Evolutionary conservation across 2,888 invertebrate species (phyloP).

Genomic region (Leptinotarsa juncta): DNA sequence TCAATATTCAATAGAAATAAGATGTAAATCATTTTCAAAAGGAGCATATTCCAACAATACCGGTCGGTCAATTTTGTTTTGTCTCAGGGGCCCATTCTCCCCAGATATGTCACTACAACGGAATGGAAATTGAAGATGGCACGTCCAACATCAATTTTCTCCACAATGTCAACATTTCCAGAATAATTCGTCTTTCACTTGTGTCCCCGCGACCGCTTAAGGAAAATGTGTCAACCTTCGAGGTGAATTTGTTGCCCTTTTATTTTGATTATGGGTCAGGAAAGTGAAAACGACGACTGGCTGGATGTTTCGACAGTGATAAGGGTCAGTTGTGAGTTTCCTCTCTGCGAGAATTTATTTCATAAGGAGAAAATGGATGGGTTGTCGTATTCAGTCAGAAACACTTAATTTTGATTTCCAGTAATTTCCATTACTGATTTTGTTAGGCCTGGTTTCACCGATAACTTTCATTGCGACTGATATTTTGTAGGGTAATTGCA

Average conservation of each 20-base stretch:
- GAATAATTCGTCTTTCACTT: slow-evolving; percentile 14
- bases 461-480: no score
- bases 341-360: neutral
- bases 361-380: neutral
- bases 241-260: slow-evolving; percentile 25
- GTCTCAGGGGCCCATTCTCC: neutral
- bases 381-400: neutral
- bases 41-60: no score
- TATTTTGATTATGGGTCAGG: slow-evolving; percentile 26
- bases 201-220: neutral
- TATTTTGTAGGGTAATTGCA: no score
- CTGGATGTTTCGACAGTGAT: slow-evolving; percentile 39
- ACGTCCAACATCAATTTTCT: neutral
- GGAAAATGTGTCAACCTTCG: slow-evolving; percentile 16
- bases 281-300: slow-evolving; percentile 33
- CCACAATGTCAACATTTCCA: slow-evolving; percentile 5
- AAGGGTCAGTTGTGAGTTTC: slow-evolving; percentile 21
- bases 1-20: no score
- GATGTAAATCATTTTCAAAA: no score
- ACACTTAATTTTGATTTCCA: neutral
- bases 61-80: no score
- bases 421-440: neutral
- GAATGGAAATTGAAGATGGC: neutral
- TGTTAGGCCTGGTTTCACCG: no score
- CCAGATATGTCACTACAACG: neutral